phyloP scores from a whole-genome alignment of 2,888 invertebrate genomes.

The Orthonychiurus folsomi region DNA sequence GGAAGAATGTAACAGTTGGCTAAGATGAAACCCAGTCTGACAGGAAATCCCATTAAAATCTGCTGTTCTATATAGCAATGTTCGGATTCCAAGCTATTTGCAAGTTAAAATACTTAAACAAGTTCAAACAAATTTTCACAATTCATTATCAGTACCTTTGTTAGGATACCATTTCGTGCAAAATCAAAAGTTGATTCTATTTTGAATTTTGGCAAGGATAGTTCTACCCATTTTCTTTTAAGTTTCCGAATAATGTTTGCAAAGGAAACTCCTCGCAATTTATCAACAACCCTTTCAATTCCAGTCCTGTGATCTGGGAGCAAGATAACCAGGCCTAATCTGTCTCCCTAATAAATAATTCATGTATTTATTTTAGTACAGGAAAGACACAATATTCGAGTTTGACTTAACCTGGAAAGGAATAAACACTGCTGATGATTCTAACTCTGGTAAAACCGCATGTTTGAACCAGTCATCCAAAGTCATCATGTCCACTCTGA shows the following conservation, averaged over 20 bases:
- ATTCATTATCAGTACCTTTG: neutral
- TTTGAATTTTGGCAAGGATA: constrained; percentile 69
- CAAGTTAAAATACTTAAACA: neutral
- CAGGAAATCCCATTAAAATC: neutral
- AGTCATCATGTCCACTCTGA: constrained; percentile 58
- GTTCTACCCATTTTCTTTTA: constrained; percentile 52
- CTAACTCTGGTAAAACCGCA: constrained; percentile 52
- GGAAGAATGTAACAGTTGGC: neutral
- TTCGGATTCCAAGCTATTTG: neutral
- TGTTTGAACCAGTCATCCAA: constrained; percentile 57
- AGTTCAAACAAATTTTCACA: neutral
- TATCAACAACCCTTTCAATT: constrained; percentile 21
- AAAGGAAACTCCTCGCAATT: constrained; percentile 46
- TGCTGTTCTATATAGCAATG: neutral
- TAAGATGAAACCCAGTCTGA: neutral
- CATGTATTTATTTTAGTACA: constrained; percentile 2
- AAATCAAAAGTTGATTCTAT: constrained; percentile 63
- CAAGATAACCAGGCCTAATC: constrained; percentile 28
- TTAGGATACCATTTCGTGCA: neutral
- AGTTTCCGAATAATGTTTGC: constrained; percentile 41
- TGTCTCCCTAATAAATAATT: constrained; percentile 17
- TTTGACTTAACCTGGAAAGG: constrained; percentile 52
- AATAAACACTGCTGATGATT: constrained; percentile 61
- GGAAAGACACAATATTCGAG: neutral
- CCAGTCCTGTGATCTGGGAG: constrained; percentile 29